phyloP scores from a whole-genome alignment of 2,113 vertebrate species.

The Accipiter cooperii region DNA sequence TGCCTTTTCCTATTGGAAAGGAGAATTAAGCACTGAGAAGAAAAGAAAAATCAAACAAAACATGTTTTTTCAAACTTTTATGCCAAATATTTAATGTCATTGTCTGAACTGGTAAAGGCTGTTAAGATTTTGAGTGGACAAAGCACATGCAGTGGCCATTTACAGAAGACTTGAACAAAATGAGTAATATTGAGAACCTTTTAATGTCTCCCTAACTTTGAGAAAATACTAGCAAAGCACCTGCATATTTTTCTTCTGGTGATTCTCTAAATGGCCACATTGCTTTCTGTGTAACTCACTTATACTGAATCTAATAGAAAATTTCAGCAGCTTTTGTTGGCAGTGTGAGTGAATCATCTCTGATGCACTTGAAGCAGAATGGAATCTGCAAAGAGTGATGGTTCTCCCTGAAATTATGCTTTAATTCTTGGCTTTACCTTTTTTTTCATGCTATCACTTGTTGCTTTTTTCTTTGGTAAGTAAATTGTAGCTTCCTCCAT shows the following conservation, averaged over 20 bases:
- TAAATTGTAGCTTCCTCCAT: not conserved
- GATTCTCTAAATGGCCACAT: slow-evolving; percentile 19
- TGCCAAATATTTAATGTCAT: not conserved
- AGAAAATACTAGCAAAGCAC: not conserved
- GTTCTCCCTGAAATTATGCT: slow-evolving; percentile 27
- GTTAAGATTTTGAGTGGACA: slow-evolving; percentile 46
- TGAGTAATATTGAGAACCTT: not conserved
- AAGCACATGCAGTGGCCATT: not conserved
- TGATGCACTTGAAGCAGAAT: not conserved
- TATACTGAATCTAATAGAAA: not conserved
- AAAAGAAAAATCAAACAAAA: too few species aligned
- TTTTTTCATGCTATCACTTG: slow-evolving; percentile 69
- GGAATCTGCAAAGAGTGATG: not conserved
- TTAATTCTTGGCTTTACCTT: slow-evolving; percentile 59
- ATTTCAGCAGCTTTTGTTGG: not conserved
- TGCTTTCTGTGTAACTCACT: slow-evolving; percentile 30
- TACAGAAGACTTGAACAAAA: not conserved
- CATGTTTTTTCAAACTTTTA: not conserved
- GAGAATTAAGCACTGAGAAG: not conserved
- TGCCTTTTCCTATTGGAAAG: not conserved
- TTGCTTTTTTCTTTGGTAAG: slow-evolving; percentile 74
- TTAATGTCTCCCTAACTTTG: not conserved
- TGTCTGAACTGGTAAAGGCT: slow-evolving; percentile 60
- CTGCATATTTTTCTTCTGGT: not conserved
- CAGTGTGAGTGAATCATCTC: not conserved